Evolutionary conservation across 2,113 vertebrate genomes (phyloP), one percentile per base, ranked within the genome.

Genomic region (Serilophus lunatus): DNA sequence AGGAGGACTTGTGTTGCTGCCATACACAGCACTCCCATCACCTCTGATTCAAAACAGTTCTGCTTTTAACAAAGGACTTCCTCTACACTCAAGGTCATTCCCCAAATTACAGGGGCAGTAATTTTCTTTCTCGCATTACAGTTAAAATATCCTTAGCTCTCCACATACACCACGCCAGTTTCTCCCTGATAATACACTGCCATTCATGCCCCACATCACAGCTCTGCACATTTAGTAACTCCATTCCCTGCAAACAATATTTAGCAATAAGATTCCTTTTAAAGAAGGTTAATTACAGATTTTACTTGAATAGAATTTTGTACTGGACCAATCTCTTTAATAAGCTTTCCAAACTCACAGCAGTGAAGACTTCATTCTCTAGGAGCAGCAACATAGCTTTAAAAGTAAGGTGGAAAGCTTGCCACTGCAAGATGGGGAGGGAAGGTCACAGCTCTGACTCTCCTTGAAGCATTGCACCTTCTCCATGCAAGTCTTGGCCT

Each of bases 261-360:
- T 38, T 93, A 38, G 53, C 60, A 94, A 45, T 75, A 88, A 86
- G 49, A 80, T 24, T 24, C 47, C 7, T 25, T 86, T 87, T 69
- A 91, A 93, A 95, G 63, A 77, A 35, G 40, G 31, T 42, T 88
- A 91, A 92, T 88, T 93, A 86, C 47, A 91, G n/a, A 88, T 65
- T 92, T 78, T 40, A 60, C 28, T 68, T 76, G 53, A 90, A 45
- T 54, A 91, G 35, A 87, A 89, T 49, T 49, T 82, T 65, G 47
- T 74, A 57, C 42, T 36, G 15, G 35, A 68, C 71, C 9, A 18
- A 81, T 28, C 50, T 88, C 36, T 70, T 88, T 53, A 81, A 65
- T 70, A 82, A 91, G 78, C 45, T 87, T 94, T 86, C 78, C 76
- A 89, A 92, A 38, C 51, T 88, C 44, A 74, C 10, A 1, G 40